Conservation (phyloP, 1,140 invertebrate genomes). For the Caerostris extrusa region DNA sequence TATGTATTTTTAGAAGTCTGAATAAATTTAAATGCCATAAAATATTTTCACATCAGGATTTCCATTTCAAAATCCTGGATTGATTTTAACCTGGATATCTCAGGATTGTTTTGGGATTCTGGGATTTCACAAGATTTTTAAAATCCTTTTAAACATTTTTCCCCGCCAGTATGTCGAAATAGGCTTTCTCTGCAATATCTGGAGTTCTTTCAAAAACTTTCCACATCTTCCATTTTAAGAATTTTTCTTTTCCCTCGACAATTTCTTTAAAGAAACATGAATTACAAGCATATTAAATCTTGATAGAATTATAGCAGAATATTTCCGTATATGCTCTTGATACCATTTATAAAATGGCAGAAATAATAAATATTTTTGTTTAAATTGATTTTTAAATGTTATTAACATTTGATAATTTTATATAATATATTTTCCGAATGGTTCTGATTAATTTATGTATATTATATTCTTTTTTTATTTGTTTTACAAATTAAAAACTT, state of each 20-base stretch:
- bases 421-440: too few relatives aligned
- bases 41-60: conserved; percentile 10
- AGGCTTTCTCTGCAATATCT: not conserved
- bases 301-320: too few relatives aligned
- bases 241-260: not conserved
- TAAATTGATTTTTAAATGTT: too few relatives aligned
- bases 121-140: not conserved
- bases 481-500: too few relatives aligned
- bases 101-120: not conserved
- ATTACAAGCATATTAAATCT: too few relatives aligned
- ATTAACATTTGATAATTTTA: too few relatives aligned
- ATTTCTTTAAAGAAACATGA: too few relatives aligned
- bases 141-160: conserved; percentile 5
- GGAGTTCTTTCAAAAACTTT: not conserved
- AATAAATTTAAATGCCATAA: conserved; percentile 32
- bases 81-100: conserved; percentile 10
- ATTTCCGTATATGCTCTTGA: too few relatives aligned
- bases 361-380: too few relatives aligned
- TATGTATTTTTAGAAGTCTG: not conserved
- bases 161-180: not conserved
- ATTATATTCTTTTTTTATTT: too few relatives aligned
- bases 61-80: not conserved
- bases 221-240: not conserved
- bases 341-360: too few relatives aligned
- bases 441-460: too few relatives aligned